Base-by-base conservation (phyloP, 1,140 invertebrate species). In the Lithobius niger region DNA sequence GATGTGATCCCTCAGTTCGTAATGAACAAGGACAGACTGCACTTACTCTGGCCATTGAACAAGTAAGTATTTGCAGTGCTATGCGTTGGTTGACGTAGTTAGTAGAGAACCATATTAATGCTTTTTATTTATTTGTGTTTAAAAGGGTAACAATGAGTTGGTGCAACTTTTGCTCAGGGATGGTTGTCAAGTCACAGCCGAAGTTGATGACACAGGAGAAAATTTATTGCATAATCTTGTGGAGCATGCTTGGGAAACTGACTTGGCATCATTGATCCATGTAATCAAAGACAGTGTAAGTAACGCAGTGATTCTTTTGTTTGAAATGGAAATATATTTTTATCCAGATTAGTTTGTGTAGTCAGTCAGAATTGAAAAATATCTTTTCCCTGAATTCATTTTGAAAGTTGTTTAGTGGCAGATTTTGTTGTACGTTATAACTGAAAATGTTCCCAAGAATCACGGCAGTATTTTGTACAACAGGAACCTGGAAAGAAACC, bases 141-240 rank as follows among this genome's bases (percentile, higher is more conserved):
- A 50, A 2, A 31, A 62, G 59, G 60, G 59, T 26, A 56, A 61
- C 44, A 47, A 60, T 27, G 36, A 60, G 13, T 54, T 63, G 42
- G 66, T 71, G 28, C 61, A 68, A 58, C 60, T 66, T 47, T 60
- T 72, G 47, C 61, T 72, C 24, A 62, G 67, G 28, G 60, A 62
- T 45, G 67, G 68, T 24, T 68, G 65, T 45, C 57, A 60, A n/a
- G 62, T 72, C 13, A 65, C 67, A 24, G 59, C 63, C 4, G 66
- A 68, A 54, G 67, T 67, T 25, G 65, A 68, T 27, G 58, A 64
- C 6, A 57, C 61, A 51, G 67, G 67, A 25, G 63, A 70, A 36
- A 72, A 66, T 44, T 58, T 70, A 22, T 58, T 72, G 2, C 70
- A 72, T 59, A 56, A 64, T 15, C 63, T 72, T 59, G 67, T 69